These are phyloP conservation scores for Halichoerus grypus DNA, from an alignment of 2,113 vertebrate species.

Conservation along the genomic window DNA sequence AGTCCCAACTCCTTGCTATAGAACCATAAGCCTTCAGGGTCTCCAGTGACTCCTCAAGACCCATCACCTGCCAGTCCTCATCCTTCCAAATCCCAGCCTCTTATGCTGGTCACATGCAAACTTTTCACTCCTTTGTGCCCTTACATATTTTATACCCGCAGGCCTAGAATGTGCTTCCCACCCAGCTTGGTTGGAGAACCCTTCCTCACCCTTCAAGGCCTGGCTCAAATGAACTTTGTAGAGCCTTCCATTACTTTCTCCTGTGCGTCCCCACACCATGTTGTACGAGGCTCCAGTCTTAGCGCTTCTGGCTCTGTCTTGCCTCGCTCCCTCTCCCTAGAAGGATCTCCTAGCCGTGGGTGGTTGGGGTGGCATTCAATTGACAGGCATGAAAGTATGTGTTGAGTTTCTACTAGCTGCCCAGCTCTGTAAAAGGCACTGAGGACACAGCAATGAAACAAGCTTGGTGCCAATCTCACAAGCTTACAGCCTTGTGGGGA, in stretches of 20 bases:
- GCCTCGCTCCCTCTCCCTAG: neutral
- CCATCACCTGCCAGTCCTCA: neutral
- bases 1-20: neutral
- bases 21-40: neutral
- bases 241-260: neutral
- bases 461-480: neutral
- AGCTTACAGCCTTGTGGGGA: neutral
- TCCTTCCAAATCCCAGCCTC: neutral
- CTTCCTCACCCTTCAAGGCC: neutral
- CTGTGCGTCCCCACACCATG: neutral
- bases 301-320: neutral
- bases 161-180: neutral
- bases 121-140: neutral
- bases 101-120: neutral
- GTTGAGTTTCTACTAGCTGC: neutral
- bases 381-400: neutral
- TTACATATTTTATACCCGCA: neutral
- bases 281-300: neutral
- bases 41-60: neutral
- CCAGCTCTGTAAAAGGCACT: neutral
- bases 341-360: neutral
- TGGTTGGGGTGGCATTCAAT: neutral
- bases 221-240: neutral
- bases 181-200: neutral
- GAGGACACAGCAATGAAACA: neutral